A percentile compares a stretch with the other conserved stretches of the same genome.
Evolutionary conservation across 2,797 vertebrate genomes (phyloP).

Genomic region (Chelon auratus): DNA sequence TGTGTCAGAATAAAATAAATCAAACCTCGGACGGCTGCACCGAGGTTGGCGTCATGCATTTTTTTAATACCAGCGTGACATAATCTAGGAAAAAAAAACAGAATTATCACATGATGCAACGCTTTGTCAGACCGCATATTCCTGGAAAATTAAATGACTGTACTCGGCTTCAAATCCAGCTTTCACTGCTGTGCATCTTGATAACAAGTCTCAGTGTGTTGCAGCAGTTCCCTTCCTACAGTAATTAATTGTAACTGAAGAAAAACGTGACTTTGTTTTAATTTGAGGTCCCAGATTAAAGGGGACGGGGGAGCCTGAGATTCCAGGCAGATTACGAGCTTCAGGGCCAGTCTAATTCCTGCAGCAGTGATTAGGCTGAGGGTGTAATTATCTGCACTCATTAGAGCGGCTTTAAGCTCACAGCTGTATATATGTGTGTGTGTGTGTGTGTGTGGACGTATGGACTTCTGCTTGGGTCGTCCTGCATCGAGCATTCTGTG

Average conservation of each 20-base stretch:
- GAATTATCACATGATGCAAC: too few species aligned
- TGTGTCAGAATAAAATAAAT: too few species aligned
- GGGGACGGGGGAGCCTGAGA: slow-evolving; percentile 13
- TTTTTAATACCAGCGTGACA: too few species aligned
- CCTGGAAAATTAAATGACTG: slow-evolving; percentile 14
- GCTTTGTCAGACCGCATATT: too few species aligned
- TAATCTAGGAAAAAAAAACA: too few species aligned
- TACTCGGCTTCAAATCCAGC: slow-evolving; percentile 32
- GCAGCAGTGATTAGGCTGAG: slow-evolving; percentile 52
- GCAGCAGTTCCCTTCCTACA: too few species aligned
- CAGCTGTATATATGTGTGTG: slow-evolving; percentile 11
- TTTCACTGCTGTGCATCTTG: slow-evolving; percentile 6
- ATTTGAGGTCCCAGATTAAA: slow-evolving; percentile 44
- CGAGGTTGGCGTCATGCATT: too few species aligned
- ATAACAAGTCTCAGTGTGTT: not conserved
- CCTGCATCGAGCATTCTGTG: slow-evolving; percentile 41
- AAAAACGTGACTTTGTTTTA: slow-evolving; percentile 30
- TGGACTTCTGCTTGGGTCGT: slow-evolving; percentile 8
- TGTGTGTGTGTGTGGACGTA: slow-evolving; percentile 10
- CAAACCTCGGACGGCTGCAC: too few species aligned
- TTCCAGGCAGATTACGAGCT: slow-evolving; percentile 49
- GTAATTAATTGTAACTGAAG: not conserved
- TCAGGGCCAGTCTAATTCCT: slow-evolving; percentile 49
- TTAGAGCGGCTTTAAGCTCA: slow-evolving; percentile 16
- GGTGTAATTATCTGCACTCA: slow-evolving; percentile 55